These are phyloP conservation scores for Sesamia inferens DNA, from an alignment of 2,888 invertebrate genomes.

Conservation along the genomic window DNA sequence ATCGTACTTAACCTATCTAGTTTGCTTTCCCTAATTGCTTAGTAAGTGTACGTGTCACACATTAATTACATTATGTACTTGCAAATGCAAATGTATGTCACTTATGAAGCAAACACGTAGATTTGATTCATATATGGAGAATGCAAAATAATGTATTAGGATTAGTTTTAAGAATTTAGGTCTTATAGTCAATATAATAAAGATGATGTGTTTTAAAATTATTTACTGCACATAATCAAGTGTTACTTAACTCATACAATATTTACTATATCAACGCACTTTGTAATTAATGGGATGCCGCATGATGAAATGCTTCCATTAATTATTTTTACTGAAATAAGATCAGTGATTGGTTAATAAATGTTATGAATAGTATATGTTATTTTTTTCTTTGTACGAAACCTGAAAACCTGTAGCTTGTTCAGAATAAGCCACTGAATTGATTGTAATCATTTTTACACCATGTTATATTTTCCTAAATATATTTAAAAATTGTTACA, in stretches of 20 bases:
- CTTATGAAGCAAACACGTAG: constrained; percentile 10
- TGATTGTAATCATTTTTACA: too few species aligned
- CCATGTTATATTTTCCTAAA: too few species aligned
- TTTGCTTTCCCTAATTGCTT: constrained; percentile 2
- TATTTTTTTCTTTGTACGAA: too few species aligned
- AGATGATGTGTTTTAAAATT: constrained; percentile 10
- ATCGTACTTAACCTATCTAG: not conserved
- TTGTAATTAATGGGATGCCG: not conserved
- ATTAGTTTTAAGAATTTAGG: not conserved
- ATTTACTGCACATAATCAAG: constrained; percentile 21
- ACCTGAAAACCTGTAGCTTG: too few species aligned
- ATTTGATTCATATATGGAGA: constrained; percentile 18
- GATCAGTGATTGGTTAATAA: constrained; percentile 5
- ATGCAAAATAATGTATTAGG: constrained; percentile 7
- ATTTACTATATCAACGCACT: constrained; percentile 12
- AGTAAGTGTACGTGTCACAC: not conserved
- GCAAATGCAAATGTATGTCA: constrained; percentile 37
- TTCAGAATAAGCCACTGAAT: too few species aligned
- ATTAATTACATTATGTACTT: constrained; percentile 29
- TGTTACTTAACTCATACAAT: not conserved
- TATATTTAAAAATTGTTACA: too few species aligned
- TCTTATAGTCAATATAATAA: not conserved
- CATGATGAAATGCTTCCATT: constrained; percentile 7
- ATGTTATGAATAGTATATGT: too few species aligned
- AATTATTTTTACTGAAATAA: constrained; percentile 23